phyloP scores from a whole-genome alignment of 2,113 vertebrate genomes.

The Mesoclemmys tuberculata region DNA sequence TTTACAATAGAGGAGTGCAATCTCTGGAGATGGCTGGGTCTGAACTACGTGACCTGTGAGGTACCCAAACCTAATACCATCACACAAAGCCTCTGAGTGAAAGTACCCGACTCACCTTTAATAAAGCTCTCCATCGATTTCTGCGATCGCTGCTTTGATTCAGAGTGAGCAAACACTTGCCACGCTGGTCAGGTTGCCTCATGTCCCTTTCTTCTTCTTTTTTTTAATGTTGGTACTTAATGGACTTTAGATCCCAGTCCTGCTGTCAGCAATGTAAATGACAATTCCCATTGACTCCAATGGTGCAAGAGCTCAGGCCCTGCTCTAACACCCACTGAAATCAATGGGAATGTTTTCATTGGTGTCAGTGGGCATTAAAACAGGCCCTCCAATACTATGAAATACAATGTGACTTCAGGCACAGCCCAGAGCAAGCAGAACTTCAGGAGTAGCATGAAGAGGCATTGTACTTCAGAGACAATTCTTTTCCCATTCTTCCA shows the following conservation, averaged over 20 bases:
- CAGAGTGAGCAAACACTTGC: conserved; percentile 43
- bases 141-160: conserved; percentile 66
- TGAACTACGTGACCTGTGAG: conserved; percentile 48
- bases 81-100: conserved; percentile 53
- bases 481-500: not conserved
- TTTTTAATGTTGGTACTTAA: conserved; percentile 51
- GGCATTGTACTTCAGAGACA: not conserved
- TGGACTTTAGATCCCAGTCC: not conserved
- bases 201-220: conserved; percentile 26
- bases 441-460: not conserved
- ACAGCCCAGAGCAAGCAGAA: accelerated
- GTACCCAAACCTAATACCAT: conserved; percentile 33
- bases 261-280: not conserved
- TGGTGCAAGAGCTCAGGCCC: not conserved
- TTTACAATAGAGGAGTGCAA: conserved; percentile 36
- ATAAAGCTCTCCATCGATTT: conserved; percentile 57
- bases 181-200: not conserved
- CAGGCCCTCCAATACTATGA: not conserved
- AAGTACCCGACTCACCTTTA: conserved; percentile 59
- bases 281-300: conserved; percentile 18
- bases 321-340: not conserved
- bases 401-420: not conserved
- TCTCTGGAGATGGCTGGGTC: conserved; percentile 24
- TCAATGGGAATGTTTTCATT: conserved; percentile 5
- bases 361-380: not conserved